Evolutionary conservation across 2,113 vertebrate species (phyloP), one percentile per base, ranked within the genome.

Genomic region (Corapipo altera): DNA sequence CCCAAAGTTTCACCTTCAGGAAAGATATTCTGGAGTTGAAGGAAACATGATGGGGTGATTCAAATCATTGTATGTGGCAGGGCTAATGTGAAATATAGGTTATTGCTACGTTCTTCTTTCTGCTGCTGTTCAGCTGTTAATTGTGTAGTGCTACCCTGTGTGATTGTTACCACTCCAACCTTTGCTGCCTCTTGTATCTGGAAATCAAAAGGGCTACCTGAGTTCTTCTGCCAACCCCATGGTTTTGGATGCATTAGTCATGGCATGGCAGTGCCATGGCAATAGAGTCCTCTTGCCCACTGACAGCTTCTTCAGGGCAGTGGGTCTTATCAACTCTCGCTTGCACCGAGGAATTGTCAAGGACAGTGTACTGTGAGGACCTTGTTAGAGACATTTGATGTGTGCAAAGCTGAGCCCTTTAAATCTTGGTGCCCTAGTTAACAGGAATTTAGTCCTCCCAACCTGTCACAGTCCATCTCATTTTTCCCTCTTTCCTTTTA

Each of bases 371-470:
- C 43, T 46, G 58, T 11, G 5, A 74, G 55, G 67, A 54, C 37
- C 41, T 59, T 76, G 55, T 51, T 44, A 59, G n/a, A 75, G 49
- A 58, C 8, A 1, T 65, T 57, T 49, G 62, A 77, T 93, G 37
- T 61, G 30, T 59, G 32, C 59, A 62, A 46, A 85, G 87, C 88
- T 57, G 83, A 95, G 77, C 58, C 62, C 83, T 94, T 84, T 94
- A 94, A 79, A 92, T 96, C 95, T 93, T 88, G 44, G 58, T 96
- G 96, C 58, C 95, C 91, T 86, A 97, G 88, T 96, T 97, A 95
- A 91, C 0, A 0, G 61, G 84, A 89, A 95, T 97, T 97, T 93
- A 95, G 81, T 85, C 91, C 57, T 96, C 59, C 48, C 78, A 77
- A 91, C 85, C 93, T 93, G 91, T 90, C 92, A 91, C 67, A 91